These are phyloP conservation scores for Glyptemys insculpta DNA, from an alignment of 2,797 vertebrate species.

Conservation along the genomic window DNA sequence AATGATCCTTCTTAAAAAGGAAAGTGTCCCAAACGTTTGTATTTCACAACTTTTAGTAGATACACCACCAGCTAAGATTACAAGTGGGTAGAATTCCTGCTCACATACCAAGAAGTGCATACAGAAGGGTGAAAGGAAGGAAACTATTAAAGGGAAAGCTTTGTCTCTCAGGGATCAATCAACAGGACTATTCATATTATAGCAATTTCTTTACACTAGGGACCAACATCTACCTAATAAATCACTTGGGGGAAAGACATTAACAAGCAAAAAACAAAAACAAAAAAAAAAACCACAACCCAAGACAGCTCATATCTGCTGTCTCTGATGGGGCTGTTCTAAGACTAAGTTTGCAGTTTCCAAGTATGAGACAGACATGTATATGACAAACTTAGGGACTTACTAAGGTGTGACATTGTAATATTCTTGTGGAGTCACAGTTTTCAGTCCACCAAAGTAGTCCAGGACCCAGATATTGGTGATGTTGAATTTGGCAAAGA, in stretches of 20 bases:
- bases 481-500: conserved; percentile 95
- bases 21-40: neutral
- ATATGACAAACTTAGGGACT: conserved; percentile 52
- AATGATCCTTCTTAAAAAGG: neutral
- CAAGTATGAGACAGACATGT: neutral
- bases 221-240: neutral
- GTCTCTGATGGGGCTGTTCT: neutral
- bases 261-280: neutral
- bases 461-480: conserved; percentile 95
- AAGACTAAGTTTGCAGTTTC: neutral
- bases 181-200: neutral
- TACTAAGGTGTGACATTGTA: conserved; percentile 86
- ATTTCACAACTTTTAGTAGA: neutral
- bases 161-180: neutral
- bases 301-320: neutral
- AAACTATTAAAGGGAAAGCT: neutral
- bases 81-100: neutral
- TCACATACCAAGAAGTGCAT: neutral
- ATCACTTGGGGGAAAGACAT: neutral
- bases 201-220: neutral
- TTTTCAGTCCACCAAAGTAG: conserved; percentile 95
- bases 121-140: no score
- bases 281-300: neutral
- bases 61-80: neutral
- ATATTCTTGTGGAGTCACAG: conserved; percentile 91